A percentile compares a stretch with the other conserved stretches of the same genome.
These are phyloP conservation scores for Palaemon carinicauda DNA, from an alignment of 1,140 invertebrate species.

Conservation along the genomic window DNA sequence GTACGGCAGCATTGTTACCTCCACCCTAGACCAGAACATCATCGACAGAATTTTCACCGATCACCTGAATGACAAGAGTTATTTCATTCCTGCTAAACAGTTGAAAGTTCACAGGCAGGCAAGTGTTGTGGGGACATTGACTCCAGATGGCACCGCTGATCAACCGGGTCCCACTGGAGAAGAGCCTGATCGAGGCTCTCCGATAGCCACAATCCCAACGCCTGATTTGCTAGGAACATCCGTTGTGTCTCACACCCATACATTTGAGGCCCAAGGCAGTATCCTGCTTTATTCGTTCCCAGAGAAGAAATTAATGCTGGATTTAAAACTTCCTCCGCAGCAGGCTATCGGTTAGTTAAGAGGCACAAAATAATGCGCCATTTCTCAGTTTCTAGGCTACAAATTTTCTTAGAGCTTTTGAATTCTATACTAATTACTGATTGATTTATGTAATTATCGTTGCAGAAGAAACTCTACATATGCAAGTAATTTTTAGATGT, in stretches of 20 bases:
- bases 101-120: neutral
- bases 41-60: constrained; percentile 17
- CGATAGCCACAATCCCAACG: too few species aligned
- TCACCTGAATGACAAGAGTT: constrained; percentile 15
- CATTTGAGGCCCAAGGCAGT: neutral
- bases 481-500: too few species aligned
- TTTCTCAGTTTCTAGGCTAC: too few species aligned
- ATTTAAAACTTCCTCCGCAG: neutral
- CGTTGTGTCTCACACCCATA: neutral
- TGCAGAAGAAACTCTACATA: too few species aligned
- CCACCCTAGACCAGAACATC: constrained; percentile 9
- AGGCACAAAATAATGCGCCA: neutral
- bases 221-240: too few species aligned
- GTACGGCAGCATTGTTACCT: neutral
- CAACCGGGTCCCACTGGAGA: neutral
- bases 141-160: neutral
- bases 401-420: too few species aligned
- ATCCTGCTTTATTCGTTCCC: constrained; percentile 24
- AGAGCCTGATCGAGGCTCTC: neutral
- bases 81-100: neutral
- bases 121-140: neutral
- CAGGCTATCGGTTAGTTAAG: neutral
- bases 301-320: neutral
- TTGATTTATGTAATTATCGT: too few species aligned
- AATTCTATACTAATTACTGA: too few species aligned